Base-by-base conservation (phyloP, 2,797 vertebrate genomes). In the Psittacula derbiana region DNA sequence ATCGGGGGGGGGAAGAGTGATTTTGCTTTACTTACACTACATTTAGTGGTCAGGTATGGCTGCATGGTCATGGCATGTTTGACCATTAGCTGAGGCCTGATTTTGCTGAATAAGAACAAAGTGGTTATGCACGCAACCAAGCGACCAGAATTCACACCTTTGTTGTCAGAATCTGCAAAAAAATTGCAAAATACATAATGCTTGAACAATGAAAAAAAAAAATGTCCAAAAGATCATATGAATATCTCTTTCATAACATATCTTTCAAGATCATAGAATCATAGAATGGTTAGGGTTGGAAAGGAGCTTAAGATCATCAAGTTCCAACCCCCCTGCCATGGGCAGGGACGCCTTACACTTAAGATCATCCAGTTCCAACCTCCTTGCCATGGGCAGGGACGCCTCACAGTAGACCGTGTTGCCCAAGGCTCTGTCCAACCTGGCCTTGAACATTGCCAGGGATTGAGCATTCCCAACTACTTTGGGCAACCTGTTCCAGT, bases 31-130 rank as follows among this genome's bases (percentile, higher is more conserved):
- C 99, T 99, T 98, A 99, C 99, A 94, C 98, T 99, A 98, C 99
- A 99, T 98, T 99, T 99, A 97, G 99, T 99, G 97, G 99, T 99
- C 97, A 99, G 97, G 96, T 99, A 99, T 30, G 99, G 99, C 94
- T 99, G 99, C 98, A 99, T 99, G 70, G 99, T 99, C 98, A 99
- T 99, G 87, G 99, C 99, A 83, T 99, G 99, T 97, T 99, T 99
- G 95, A 99, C 99, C 99, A 99, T 99, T 91, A 99, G 97, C 97
- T 99, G 99, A 38, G 99, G 98, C 97, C 99, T 98, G 96, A 99
- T 99, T 98, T 99, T 99, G 98, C 99, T 99, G 96, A 99, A 99
- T 96, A 99, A 98, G 97, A 98, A 99, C 74, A 99, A 98, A 86
- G 99, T 99, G 96, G 99, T 99, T 98, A 99, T 99, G 95, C 99